Evolutionary conservation across 2,113 vertebrate species (phyloP).

Genomic region (Heteronetta atricapilla): DNA sequence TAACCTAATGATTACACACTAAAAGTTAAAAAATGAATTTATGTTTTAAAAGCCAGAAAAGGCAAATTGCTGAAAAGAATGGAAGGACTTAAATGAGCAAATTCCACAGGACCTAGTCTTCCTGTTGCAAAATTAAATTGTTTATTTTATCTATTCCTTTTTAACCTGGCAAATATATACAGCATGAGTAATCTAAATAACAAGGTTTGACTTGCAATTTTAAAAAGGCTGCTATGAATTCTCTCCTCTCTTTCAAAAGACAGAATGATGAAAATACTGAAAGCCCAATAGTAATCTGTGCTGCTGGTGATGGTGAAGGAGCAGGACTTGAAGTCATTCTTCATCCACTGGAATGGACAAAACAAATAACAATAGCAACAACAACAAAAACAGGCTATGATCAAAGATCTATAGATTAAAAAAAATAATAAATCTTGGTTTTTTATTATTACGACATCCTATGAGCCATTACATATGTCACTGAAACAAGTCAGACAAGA

Average conservation of each 20-base stretch:
- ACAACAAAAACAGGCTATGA: neutral
- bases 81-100: neutral
- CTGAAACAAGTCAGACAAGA: neutral
- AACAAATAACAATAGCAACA: neutral
- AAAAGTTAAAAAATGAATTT: neutral
- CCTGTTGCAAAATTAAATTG: neutral
- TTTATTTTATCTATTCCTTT: neutral
- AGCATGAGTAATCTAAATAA: neutral
- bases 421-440: neutral
- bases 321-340: neutral
- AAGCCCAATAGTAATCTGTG: neutral
- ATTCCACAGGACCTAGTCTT: neutral
- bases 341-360: neutral
- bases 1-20: neutral
- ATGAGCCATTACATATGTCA: neutral
- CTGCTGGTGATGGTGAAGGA: neutral
- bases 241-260: neutral
- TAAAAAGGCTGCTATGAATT: neutral
- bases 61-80: neutral
- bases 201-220: neutral
- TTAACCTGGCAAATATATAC: neutral
- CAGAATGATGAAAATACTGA: neutral
- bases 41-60: neutral
- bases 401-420: neutral
- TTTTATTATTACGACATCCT: neutral